phyloP scores from a whole-genome alignment of 1,140 invertebrate species.

The Acromyrmex heyeri region DNA sequence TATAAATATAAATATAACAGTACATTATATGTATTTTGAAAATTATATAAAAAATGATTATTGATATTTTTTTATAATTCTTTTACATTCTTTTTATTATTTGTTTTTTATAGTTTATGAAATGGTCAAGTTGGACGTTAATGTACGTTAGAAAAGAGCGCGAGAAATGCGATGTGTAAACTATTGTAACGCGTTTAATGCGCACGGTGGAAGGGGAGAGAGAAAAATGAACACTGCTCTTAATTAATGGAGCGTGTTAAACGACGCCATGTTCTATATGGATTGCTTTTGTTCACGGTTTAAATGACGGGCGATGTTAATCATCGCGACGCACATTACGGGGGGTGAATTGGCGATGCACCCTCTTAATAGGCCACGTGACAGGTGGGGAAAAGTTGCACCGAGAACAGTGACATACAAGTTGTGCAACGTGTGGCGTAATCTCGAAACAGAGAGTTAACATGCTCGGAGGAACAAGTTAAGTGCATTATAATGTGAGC shows the following conservation, averaged over 20 bases:
- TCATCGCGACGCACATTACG: conserved; percentile 56
- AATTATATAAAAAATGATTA: neutral
- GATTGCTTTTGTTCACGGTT: conserved; percentile 60
- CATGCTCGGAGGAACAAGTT: conserved; percentile 68
- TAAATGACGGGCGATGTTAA: conserved; percentile 62
- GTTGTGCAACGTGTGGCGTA: conserved; percentile 65
- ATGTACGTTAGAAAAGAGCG: neutral
- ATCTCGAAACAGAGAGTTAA: conserved; percentile 68
- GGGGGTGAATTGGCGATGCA: conserved; percentile 39
- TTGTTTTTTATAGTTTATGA: neutral
- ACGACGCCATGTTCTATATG: conserved; percentile 36
- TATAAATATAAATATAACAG: too few relatives aligned
- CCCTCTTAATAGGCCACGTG: conserved; percentile 61
- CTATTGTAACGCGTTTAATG: conserved; percentile 35
- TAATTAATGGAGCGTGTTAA: conserved; percentile 57
- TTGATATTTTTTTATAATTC: neutral
- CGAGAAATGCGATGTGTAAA: neutral
- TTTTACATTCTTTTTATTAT: too few relatives aligned
- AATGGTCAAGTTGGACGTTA: neutral
- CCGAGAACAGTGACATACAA: conserved; percentile 24
- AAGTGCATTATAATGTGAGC: conserved; percentile 50
- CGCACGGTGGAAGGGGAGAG: neutral
- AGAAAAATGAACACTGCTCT: conserved; percentile 39
- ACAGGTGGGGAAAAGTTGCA: conserved; percentile 62
- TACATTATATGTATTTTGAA: neutral